Conservation (phyloP, 2,113 vertebrate genomes). For the Polypterus bichir region DNA sequence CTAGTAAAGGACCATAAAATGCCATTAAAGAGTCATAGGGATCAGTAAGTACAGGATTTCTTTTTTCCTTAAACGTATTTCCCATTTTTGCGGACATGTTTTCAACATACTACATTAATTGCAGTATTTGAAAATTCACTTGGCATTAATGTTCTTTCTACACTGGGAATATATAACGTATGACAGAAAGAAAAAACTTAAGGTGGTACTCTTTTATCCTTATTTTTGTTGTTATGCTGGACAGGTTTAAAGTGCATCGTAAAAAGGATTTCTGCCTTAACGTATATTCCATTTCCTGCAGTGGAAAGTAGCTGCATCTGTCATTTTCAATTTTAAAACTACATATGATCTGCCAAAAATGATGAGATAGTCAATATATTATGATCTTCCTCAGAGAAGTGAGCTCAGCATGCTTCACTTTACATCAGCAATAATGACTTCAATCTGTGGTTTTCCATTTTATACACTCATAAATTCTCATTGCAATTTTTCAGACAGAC, state of each 20-base stretch:
- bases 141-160: no score
- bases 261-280: not conserved
- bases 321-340: constrained; percentile 11
- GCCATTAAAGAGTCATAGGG: no score
- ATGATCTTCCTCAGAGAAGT: constrained; percentile 26
- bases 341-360: constrained; percentile 3
- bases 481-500: not conserved
- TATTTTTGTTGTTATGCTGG: not conserved
- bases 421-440: constrained; percentile 23
- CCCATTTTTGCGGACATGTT: no score
- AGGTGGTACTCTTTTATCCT: no score
- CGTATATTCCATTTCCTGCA: not conserved
- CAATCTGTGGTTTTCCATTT: not conserved
- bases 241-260: not conserved
- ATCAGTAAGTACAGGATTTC: no score
- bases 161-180: no score
- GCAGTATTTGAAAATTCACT: no score
- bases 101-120: no score
- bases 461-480: not conserved
- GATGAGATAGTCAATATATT: constrained; percentile 31
- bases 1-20: no score
- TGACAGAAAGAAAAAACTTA: no score
- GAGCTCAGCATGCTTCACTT: constrained; percentile 33
- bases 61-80: no score
- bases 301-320: constrained; percentile 1